phyloP scores from a whole-genome alignment of 1,140 invertebrate species.

The Bombyx mandarina region DNA sequence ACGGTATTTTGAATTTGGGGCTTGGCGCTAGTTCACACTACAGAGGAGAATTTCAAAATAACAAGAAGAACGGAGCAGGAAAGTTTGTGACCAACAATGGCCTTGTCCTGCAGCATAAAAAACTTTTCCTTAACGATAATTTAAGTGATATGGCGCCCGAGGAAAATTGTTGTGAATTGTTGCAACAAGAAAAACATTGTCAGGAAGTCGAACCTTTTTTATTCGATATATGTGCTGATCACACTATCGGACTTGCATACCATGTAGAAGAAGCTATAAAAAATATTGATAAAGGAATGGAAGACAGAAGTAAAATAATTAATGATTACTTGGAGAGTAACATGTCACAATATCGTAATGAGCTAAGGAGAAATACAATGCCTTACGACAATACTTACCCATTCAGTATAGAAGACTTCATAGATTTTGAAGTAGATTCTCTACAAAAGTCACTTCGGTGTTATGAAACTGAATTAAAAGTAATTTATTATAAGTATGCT shows the following conservation, averaged over 20 bases:
- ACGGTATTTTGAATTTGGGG: conserved; percentile 68
- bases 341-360: conserved; percentile 4
- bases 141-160: conserved; percentile 24
- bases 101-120: conserved; percentile 56
- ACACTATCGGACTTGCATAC: conserved; percentile 36
- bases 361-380: no score
- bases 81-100: conserved; percentile 71
- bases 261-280: conserved; percentile 47
- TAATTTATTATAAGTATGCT: conserved; percentile 67
- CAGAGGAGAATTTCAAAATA: conserved; percentile 69
- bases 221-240: conserved; percentile 45
- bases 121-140: conserved; percentile 68
- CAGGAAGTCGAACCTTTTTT: conserved; percentile 27
- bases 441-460: conserved; percentile 52
- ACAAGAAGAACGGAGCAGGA: conserved; percentile 72
- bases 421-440: conserved; percentile 54
- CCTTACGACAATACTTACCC: no score
- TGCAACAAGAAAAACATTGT: conserved; percentile 14
- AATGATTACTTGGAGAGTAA: conserved; percentile 47
- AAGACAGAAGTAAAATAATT: conserved; percentile 33
- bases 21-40: conserved; percentile 68
- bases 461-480: conserved; percentile 58
- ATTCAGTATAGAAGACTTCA: conserved; percentile 29
- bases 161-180: conserved; percentile 12
- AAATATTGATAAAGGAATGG: conserved; percentile 40